Conservation (phyloP, 2,888 invertebrate genomes). For the Sphaeridia pumilis region DNA sequence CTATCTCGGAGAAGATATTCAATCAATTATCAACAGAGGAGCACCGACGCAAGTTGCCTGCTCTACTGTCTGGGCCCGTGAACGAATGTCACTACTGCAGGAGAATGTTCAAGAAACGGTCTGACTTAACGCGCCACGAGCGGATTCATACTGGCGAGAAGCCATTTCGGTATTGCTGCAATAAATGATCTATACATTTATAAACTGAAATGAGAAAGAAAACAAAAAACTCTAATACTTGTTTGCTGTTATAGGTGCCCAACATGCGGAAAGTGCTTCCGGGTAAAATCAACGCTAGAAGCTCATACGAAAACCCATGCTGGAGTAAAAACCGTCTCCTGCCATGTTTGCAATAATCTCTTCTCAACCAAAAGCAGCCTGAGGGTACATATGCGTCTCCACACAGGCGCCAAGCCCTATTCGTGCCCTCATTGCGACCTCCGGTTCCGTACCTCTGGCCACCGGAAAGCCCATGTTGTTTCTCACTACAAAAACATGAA, state of each 20-base stretch:
- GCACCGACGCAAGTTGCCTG: neutral
- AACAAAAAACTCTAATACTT: neutral
- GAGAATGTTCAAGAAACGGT: slow-evolving; percentile 42
- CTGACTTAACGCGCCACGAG: slow-evolving; percentile 43
- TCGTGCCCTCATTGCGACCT: slow-evolving; percentile 69
- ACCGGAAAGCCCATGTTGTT: slow-evolving; percentile 51
- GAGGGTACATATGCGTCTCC: slow-evolving; percentile 64
- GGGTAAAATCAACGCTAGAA: slow-evolving; percentile 54
- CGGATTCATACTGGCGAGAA: slow-evolving; percentile 42
- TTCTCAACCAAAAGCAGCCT: slow-evolving; percentile 58
- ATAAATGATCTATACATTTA: slow-evolving; percentile 2
- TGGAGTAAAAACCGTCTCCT: slow-evolving; percentile 47
- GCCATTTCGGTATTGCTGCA: slow-evolving; percentile 38
- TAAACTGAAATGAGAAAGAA: neutral
- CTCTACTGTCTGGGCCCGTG: neutral
- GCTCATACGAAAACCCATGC: slow-evolving; percentile 52
- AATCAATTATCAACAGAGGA: slow-evolving; percentile 19
- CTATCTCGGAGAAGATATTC: slow-evolving; percentile 23
- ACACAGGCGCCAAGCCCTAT: slow-evolving; percentile 72
- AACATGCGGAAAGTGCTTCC: slow-evolving; percentile 41
- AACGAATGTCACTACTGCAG: slow-evolving; percentile 41
- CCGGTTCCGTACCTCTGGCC: slow-evolving; percentile 54
- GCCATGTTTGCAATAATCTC: slow-evolving; percentile 50
- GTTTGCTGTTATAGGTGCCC: slow-evolving; percentile 22
- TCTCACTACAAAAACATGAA: slow-evolving; percentile 42